Conservation (phyloP, 2,888 invertebrate genomes). For the Entomobrya multifasciata region DNA sequence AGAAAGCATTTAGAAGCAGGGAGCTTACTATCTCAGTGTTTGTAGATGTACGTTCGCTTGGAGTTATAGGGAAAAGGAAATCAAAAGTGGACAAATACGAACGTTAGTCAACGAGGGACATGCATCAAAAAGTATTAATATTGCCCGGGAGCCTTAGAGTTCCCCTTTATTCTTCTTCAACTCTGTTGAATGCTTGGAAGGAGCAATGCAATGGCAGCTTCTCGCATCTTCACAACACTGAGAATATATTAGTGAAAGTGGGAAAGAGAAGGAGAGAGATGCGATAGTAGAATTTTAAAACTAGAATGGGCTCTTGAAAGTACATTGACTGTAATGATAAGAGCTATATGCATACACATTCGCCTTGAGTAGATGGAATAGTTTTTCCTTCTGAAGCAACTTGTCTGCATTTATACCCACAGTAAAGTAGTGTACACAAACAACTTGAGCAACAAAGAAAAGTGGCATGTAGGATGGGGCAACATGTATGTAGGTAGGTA, state of each 20-base stretch:
- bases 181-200: constrained; percentile 23
- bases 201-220: background rate
- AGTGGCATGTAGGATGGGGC: constrained; percentile 4
- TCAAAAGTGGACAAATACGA: constrained; percentile 65
- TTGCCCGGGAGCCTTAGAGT: constrained; percentile 38
- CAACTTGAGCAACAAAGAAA: constrained; percentile 40
- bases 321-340: constrained; percentile 57
- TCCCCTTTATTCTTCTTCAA: background rate
- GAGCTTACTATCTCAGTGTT: background rate
- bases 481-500: constrained; percentile 14
- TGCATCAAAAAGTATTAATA: constrained; percentile 53
- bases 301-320: constrained; percentile 51
- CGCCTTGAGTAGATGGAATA: no score
- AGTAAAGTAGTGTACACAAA: background rate
- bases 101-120: constrained; percentile 43
- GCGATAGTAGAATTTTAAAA: constrained; percentile 1
- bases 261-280: background rate
- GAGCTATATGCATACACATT: constrained; percentile 8
- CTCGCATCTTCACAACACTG: background rate
- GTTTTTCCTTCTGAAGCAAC: constrained; percentile 33
- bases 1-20: background rate
- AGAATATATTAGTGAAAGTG: constrained; percentile 46
- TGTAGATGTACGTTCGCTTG: background rate
- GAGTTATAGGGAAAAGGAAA: constrained; percentile 34
- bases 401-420: constrained; percentile 5